Evolutionary conservation across 1,140 invertebrate genomes (phyloP).

Genomic region (Bombus fervidus): DNA sequence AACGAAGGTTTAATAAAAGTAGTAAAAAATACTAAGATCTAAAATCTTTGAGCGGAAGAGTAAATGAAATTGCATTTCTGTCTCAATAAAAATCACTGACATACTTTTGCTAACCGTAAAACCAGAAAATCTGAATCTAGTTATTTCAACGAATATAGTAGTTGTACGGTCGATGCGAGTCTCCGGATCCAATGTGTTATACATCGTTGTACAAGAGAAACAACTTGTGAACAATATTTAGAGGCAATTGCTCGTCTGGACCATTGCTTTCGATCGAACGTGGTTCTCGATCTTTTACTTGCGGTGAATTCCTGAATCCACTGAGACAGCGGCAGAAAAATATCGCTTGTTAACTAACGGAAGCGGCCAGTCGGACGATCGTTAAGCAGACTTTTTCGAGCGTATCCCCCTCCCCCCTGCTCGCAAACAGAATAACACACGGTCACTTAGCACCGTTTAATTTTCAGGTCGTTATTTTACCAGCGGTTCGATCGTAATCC

Average conservation of each 20-base stretch:
- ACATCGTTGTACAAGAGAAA: background rate
- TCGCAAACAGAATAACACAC: constrained; percentile 67
- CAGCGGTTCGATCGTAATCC: constrained; percentile 41
- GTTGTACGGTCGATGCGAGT: background rate
- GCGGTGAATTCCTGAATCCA: too few relatives aligned
- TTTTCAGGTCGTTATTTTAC: constrained; percentile 56
- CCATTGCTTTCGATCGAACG: background rate
- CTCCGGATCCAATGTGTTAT: background rate
- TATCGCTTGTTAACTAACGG: constrained; percentile 51
- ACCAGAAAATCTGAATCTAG: too few relatives aligned
- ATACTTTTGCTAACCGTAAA: too few relatives aligned
- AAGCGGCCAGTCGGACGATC: constrained; percentile 40
- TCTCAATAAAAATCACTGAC: too few relatives aligned
- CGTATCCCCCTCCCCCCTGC: constrained; percentile 13
- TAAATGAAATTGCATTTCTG: too few relatives aligned
- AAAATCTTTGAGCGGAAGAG: too few relatives aligned
- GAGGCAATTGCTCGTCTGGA: constrained; percentile 12
- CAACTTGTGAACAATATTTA: constrained; percentile 2
- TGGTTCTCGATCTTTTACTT: background rate
- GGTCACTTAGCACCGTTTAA: constrained; percentile 59
- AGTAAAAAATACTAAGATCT: too few relatives aligned
- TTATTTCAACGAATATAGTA: too few relatives aligned
- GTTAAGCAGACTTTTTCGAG: constrained; percentile 59
- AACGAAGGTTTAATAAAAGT: too few relatives aligned
- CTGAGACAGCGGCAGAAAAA: constrained; percentile 33